A percentile compares a stretch with the other conserved stretches of the same genome.
Evolutionary conservation across 2,888 invertebrate genomes (phyloP).

Genomic region (Choreutis nemorana): DNA sequence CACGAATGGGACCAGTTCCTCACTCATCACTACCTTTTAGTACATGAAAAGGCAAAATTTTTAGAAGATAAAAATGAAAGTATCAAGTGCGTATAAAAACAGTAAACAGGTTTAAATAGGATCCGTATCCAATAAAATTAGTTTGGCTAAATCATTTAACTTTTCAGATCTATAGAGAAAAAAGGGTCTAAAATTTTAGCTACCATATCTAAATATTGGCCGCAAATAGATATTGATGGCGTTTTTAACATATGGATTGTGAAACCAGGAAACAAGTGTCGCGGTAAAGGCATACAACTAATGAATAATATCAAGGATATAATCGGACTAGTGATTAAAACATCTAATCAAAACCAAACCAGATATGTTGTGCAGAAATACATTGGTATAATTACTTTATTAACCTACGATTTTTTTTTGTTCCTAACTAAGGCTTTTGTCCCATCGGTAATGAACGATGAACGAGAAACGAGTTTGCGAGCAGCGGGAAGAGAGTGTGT

Average conservation of each 20-base stretch:
- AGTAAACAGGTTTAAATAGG: too few relatives aligned
- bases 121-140: background rate
- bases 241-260: conserved; percentile 92
- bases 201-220: conserved; percentile 76
- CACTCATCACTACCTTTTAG: conserved; percentile 71
- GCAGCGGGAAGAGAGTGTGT: too few relatives aligned
- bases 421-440: too few relatives aligned
- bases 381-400: conserved; percentile 71
- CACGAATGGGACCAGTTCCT: conserved; percentile 92
- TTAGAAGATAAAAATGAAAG: conserved; percentile 38
- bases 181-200: conserved; percentile 70
- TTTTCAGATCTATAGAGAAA: conserved; percentile 51
- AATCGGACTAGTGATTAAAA: conserved; percentile 73
- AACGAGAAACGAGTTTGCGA: too few relatives aligned
- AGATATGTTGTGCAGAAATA: conserved; percentile 96
- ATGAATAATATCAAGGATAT: conserved; percentile 89
- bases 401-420: too few relatives aligned
- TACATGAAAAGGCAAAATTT: conserved; percentile 70
- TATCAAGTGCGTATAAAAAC: conserved; percentile 27
- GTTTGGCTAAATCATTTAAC: conserved; percentile 1
- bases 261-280: conserved; percentile 92
- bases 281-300: conserved; percentile 89
- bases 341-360: conserved; percentile 70
- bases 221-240: conserved; percentile 86
- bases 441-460: too few relatives aligned